Conservation (phyloP, 2,113 vertebrate species). For the Corythornis vintsioides region DNA sequence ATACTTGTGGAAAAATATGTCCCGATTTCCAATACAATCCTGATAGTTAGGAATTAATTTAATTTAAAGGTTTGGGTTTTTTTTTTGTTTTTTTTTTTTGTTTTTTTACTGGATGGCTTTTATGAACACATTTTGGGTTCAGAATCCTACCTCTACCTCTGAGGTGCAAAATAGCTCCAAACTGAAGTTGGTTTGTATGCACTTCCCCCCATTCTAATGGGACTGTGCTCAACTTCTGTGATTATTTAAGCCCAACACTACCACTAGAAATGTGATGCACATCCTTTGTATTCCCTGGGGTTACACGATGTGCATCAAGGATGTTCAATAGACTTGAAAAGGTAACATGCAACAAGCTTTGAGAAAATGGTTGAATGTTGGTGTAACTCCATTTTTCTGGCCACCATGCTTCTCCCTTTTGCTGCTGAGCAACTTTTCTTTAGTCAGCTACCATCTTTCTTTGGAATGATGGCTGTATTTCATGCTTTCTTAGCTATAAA, state of each 20-base stretch:
- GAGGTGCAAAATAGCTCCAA: not conserved
- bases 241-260: not conserved
- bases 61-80: not conserved
- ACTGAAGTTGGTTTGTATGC: not conserved
- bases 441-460: not conserved
- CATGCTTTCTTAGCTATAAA: not conserved
- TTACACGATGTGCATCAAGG: not conserved
- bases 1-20: not conserved
- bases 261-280: not conserved
- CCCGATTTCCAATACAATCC: not conserved
- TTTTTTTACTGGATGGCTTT: not conserved
- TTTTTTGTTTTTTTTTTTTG: too few relatives aligned
- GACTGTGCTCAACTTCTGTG: not conserved
- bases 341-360: not conserved
- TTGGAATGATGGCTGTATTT: not conserved
- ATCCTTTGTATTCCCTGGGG: not conserved
- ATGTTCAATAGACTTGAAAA: not conserved
- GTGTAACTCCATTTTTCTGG: not conserved
- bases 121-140: not conserved
- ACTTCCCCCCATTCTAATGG: not conserved
- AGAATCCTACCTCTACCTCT: not conserved
- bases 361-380: not conserved
- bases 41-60: not conserved
- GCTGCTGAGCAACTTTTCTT: not conserved
- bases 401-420: not conserved